phyloP scores from a whole-genome alignment of 2,888 invertebrate genomes.

The Pseudococcus longispinus region DNA sequence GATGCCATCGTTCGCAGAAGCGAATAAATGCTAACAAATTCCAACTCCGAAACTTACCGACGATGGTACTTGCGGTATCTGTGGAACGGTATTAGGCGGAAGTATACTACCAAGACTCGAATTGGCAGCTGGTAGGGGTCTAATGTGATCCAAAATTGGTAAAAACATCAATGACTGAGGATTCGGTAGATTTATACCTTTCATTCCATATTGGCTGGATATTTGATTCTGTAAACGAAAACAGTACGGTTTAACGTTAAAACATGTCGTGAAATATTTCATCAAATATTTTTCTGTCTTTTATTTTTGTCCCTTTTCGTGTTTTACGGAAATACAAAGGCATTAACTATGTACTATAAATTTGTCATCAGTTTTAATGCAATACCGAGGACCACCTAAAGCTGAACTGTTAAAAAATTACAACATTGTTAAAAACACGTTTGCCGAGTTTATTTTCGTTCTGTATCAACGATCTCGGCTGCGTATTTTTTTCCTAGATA shows the following conservation, averaged over 20 bases:
- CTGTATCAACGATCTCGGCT: conserved; percentile 7
- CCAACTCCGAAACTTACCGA: too few relatives aligned
- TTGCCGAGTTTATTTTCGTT: neutral
- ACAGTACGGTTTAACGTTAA: neutral
- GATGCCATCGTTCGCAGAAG: too few relatives aligned
- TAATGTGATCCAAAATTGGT: conserved; percentile 74
- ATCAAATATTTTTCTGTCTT: conserved; percentile 1
- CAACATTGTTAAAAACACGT: conserved; percentile 31
- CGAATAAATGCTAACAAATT: too few relatives aligned
- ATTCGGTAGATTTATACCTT: conserved; percentile 68
- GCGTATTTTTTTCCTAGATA: neutral
- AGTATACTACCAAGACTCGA: neutral
- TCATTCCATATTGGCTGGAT: conserved; percentile 66
- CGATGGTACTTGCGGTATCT: neutral
- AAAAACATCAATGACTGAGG: conserved; percentile 73
- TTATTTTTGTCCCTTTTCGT: conserved; percentile 2
- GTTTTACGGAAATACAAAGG: conserved; percentile 7
- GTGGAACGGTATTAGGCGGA: conserved; percentile 26
- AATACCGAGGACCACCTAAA: neutral
- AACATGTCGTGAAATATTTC: neutral
- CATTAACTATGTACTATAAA: neutral
- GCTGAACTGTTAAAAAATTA: conserved; percentile 17
- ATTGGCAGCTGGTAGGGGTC: neutral
- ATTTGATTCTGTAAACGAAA: conserved; percentile 67
- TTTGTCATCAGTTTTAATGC: conserved; percentile 22